Conservation (phyloP, 2,113 vertebrate genomes). For the Sigmodon hispidus region DNA sequence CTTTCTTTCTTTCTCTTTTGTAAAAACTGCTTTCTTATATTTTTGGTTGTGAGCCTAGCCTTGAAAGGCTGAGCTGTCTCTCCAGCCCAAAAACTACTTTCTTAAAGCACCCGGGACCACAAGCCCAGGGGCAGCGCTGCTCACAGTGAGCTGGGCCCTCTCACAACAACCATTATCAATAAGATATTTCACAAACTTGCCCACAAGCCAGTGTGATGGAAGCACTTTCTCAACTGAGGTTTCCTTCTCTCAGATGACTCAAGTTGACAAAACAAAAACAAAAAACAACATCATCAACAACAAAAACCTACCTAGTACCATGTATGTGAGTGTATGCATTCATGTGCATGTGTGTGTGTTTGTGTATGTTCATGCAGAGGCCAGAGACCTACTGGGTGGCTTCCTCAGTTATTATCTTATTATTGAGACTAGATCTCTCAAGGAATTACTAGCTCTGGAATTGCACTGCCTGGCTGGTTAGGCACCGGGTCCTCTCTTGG, state of each 20-base stretch:
- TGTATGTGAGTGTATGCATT: neutral
- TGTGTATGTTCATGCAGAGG: neutral
- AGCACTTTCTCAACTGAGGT: neutral
- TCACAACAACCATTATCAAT: neutral
- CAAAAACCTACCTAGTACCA: neutral
- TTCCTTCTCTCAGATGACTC: neutral
- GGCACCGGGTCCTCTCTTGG: too few species aligned
- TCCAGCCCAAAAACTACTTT: too few species aligned
- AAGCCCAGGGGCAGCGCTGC: neutral
- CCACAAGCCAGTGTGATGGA: neutral
- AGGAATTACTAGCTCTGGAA: neutral
- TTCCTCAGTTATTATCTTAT: neutral
- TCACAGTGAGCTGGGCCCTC: neutral
- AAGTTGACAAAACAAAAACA: neutral
- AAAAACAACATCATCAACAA: neutral
- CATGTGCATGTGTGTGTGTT: neutral
- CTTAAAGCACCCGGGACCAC: neutral
- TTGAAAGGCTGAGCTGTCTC: too few species aligned
- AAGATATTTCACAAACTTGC: neutral
- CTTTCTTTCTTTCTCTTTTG: too few species aligned
- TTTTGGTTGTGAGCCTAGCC: too few species aligned
- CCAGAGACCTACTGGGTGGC: neutral
- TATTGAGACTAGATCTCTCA: neutral
- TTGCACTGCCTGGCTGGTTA: neutral
- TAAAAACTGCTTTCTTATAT: too few species aligned